A percentile compares a stretch with the other conserved stretches of the same genome.
Evolutionary conservation across 2,113 vertebrate species (phyloP).

Genomic region (Pygoscelis adeliae): DNA sequence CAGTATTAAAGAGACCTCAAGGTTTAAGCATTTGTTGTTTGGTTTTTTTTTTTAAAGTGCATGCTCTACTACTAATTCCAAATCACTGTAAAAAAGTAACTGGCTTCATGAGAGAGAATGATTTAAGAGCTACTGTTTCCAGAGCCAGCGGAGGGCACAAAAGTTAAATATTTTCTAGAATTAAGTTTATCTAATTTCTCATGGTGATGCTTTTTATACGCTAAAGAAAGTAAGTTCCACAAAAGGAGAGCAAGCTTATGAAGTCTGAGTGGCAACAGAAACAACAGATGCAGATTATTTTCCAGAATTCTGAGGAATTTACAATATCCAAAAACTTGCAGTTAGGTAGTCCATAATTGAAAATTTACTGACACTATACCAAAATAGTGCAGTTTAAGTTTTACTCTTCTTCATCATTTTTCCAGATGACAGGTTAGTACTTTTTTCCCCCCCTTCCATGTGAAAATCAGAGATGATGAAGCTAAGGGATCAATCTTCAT

Average conservation of each 20-base stretch:
- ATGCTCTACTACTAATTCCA: neutral
- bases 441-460: rapidly evolving
- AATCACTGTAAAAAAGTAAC: neutral
- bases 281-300: neutral
- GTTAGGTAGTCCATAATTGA: neutral
- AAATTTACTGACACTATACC: neutral
- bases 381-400: neutral
- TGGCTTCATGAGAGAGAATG: neutral
- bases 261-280: neutral
- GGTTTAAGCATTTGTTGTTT: neutral
- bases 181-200: neutral
- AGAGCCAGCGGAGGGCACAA: conserved; percentile 50
- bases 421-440: neutral
- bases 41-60: neutral
- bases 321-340: neutral
- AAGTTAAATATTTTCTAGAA: neutral
- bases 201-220: neutral
- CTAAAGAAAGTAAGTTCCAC: neutral
- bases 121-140: neutral
- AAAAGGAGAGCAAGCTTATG: neutral
- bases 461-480: neutral
- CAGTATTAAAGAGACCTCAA: neutral
- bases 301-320: neutral
- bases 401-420: neutral
- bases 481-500: rapidly evolving